Evolutionary conservation across 1,140 invertebrate genomes (phyloP).

Genomic region (Helicoverpa armigera): DNA sequence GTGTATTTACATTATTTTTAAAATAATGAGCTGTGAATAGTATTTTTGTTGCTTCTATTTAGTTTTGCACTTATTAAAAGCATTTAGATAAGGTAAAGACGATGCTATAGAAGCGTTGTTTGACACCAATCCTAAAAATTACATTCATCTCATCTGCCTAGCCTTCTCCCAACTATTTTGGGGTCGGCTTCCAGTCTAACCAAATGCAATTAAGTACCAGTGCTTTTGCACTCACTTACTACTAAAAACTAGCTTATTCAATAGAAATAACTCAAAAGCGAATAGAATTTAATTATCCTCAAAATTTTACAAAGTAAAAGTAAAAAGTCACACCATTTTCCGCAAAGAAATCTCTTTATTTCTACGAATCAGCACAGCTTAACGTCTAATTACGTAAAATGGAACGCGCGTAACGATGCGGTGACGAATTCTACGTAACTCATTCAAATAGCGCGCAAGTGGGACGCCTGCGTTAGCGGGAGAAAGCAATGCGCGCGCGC

Average conservation of each 20-base stretch:
- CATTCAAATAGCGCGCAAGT: slow-evolving; percentile 44
- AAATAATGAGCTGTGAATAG: too few species aligned
- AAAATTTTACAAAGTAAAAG: slow-evolving; percentile 2
- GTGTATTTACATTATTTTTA: too few species aligned
- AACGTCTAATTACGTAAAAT: slow-evolving; percentile 10
- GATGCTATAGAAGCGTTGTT: not conserved
- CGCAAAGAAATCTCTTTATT: not conserved
- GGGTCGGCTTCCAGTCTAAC: too few species aligned
- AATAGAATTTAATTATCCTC: not conserved
- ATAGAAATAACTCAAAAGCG: too few species aligned
- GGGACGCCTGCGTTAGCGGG: slow-evolving; percentile 32
- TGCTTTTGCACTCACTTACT: too few species aligned
- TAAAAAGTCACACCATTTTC: not conserved
- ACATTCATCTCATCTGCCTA: too few species aligned
- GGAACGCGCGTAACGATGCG: not conserved
- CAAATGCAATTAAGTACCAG: too few species aligned
- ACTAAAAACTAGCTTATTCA: too few species aligned
- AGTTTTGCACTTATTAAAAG: too few species aligned
- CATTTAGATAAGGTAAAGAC: not conserved
- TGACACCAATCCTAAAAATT: too few species aligned
- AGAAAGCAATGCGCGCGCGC: slow-evolving; percentile 41
- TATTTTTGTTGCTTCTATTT: too few species aligned
- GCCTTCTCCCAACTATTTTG: too few species aligned
- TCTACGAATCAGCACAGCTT: not conserved
- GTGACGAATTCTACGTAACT: slow-evolving; percentile 33